Conservation (phyloP, 2,113 vertebrate genomes). For the pig (Sus scrofa) region DNA sequence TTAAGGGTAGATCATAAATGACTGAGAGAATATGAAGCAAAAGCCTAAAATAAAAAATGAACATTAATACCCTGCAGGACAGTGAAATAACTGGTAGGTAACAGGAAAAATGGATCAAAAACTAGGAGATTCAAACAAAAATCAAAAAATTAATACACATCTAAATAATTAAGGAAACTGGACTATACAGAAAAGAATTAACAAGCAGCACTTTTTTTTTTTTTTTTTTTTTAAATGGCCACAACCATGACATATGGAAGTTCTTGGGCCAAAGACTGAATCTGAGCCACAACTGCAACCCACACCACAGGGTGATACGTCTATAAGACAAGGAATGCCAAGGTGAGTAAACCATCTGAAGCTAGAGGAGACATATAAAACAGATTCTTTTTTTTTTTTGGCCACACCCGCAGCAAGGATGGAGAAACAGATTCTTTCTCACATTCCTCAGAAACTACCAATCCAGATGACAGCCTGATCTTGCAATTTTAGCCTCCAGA, state of each 20-base stretch:
- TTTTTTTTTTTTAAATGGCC: too few species aligned
- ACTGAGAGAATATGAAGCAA: neutral
- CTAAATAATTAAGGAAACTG: neutral
- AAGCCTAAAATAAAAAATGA: neutral
- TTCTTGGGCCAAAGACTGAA: too few species aligned
- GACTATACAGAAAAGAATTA: neutral
- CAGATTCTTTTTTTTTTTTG: too few species aligned
- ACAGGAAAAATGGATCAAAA: conserved; percentile 18
- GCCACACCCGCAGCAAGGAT: too few species aligned
- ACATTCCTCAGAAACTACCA: neutral
- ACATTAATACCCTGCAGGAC: neutral
- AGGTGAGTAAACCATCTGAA: neutral
- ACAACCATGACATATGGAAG: too few species aligned
- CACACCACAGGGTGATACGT: neutral
- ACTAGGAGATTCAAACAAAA: neutral
- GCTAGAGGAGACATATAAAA: neutral
- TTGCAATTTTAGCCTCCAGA: neutral
- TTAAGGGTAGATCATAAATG: neutral
- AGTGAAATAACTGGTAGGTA: neutral
- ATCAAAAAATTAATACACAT: neutral
- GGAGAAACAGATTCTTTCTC: neutral
- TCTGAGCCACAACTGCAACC: too few species aligned
- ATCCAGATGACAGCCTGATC: neutral
- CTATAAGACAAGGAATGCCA: neutral
- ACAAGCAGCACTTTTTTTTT: neutral